Evolutionary conservation across 2,797 vertebrate genomes (phyloP), one percentile per base, ranked within the genome.

Genomic region (Poecilia picta): DNA sequence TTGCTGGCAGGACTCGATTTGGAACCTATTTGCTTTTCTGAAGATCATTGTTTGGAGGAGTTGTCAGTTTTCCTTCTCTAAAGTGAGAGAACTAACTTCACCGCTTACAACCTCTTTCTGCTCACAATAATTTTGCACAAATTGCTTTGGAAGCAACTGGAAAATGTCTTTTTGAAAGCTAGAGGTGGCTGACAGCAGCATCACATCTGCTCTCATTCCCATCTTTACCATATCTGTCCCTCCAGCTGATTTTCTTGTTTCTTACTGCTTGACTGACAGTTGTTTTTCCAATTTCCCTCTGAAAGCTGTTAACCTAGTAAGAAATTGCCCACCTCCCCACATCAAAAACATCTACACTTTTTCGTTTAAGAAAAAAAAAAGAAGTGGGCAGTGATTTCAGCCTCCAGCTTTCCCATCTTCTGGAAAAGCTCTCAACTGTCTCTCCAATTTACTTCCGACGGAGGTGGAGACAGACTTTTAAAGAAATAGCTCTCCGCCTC

Each of bases 381-480:
- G 87, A 74, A 91, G 87, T 86, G 86, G 92, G 86, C 84, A 81
- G 87, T 85, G 84, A 87, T 91, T 90, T 90, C 94, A 94, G 85
- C 94, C 95, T 95, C 93, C 95, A 95, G 93, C 87, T 95, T 95
- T 96, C 94, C 94, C 93, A 94, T 93, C 92, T 89, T 92, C 92
- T 94, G 94, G 94, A 93, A 94, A 94, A 95, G 88, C 93, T 89
- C 90, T 94, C 87, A 88, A 84, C 91, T 39, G 89, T 83, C 87
- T 89, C 86, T 94, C 92, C 93, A 83, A 68, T 89, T 89, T 83
- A 89, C 93, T 95, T 95, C 94, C 93, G 87, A 91, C 91, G 92
- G 92, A 94, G 95, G 95, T 89, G 94, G 94, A 91, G 90, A 93
- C 89, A 92, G 82, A 91, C 88, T 89, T 94, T 93, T 93, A 92